Conservation (phyloP, 2,797 vertebrate species). For the Psittacula derbiana region DNA sequence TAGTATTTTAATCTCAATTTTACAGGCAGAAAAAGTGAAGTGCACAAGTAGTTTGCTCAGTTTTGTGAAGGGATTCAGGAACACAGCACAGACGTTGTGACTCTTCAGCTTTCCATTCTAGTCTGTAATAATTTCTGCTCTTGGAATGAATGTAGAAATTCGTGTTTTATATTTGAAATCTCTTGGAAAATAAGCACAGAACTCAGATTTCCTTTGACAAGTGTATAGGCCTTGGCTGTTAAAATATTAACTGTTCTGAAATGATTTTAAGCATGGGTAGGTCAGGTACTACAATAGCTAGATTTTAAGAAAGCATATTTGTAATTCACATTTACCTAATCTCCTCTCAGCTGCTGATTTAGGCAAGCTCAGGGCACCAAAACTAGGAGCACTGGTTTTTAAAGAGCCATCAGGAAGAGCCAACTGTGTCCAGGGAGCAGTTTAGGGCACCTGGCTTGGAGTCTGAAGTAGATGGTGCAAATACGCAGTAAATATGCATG, state of each 20-base stretch:
- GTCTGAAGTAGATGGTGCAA: not conserved
- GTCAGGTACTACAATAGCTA: not conserved
- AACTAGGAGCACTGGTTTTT: not conserved
- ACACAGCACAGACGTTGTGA: not conserved
- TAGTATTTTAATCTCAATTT: constrained; percentile 14
- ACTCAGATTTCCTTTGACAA: not conserved
- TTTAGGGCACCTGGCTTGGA: not conserved
- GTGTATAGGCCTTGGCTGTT: not conserved
- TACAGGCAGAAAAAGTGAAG: not conserved
- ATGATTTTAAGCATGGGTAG: not conserved
- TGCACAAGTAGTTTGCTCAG: not conserved
- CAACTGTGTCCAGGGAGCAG: not conserved
- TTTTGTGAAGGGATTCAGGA: not conserved
- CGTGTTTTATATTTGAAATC: not conserved
- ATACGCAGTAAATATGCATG: not conserved
- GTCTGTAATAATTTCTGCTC: not conserved
- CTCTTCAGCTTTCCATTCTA: not conserved
- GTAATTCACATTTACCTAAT: not conserved
- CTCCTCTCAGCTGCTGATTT: not conserved
- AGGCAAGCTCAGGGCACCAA: not conserved
- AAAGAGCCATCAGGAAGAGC: not conserved
- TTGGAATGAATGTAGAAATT: not conserved
- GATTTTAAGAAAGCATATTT: not conserved
- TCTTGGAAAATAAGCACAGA: not conserved
- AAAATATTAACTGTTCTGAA: not conserved